Conservation (phyloP, 2,888 invertebrate genomes). For the Tetheella fluctuosa region DNA sequence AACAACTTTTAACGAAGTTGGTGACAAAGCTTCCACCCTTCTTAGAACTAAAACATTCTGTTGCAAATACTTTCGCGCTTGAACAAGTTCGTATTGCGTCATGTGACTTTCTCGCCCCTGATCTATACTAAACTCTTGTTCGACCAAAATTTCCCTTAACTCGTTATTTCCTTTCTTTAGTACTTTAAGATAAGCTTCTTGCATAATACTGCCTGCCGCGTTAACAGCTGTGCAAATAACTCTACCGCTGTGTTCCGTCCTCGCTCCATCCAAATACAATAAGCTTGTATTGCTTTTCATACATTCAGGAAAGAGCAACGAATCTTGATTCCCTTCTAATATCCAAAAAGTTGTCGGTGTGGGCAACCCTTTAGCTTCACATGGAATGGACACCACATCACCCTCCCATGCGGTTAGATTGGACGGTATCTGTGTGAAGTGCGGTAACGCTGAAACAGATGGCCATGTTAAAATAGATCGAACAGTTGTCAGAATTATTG, state of each 20-base stretch:
- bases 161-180: constrained; percentile 74
- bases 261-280: constrained; percentile 75
- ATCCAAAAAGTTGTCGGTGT: constrained; percentile 98
- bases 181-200: constrained; percentile 78
- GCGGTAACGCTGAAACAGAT: constrained; percentile 92
- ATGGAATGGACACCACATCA: constrained; percentile 94
- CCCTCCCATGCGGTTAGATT: constrained; percentile 95
- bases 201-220: constrained; percentile 80
- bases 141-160: constrained; percentile 60
- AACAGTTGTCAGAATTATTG: constrained; percentile 65
- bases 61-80: constrained; percentile 90
- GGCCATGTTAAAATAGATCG: constrained; percentile 74
- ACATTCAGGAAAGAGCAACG: constrained; percentile 82
- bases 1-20: constrained; percentile 90
- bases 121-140: constrained; percentile 61
- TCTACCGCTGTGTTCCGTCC: constrained; percentile 74
- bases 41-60: constrained; percentile 91
- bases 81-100: constrained; percentile 90
- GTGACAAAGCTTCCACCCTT: constrained; percentile 87
- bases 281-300: constrained; percentile 78
- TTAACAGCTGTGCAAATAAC: constrained; percentile 81
- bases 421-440: constrained; percentile 92
- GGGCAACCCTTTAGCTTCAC: constrained; percentile 96
- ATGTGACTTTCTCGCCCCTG: constrained; percentile 77
- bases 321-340: constrained; percentile 93